Base-by-base conservation (phyloP, 2,888 invertebrate species). In the Marronus borbonicus region DNA sequence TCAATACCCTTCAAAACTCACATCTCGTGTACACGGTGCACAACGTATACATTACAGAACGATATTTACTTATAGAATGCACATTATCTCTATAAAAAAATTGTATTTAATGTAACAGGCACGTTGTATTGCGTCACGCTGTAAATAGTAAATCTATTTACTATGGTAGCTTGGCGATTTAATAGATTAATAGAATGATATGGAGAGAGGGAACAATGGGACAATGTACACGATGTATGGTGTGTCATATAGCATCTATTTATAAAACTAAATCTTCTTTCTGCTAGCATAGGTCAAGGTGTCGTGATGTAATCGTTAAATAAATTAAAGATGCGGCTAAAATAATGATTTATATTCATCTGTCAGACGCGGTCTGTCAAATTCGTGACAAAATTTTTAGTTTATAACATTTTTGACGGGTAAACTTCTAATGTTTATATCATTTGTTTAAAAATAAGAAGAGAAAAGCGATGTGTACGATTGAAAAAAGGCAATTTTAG, bases 61-160 rank as follows among this genome's bases (percentile, higher is more conserved):
- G 24, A 20, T 60, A 28, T 60, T 4, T 20, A 28, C 12, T 28
- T 28, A 24, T 60, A 60, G 12, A 28, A 60, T 28, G 28, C 20
- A 28, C 28, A 12, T 20, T 60, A 28, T 60, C 24, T 24, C 20
- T 28, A 28, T 8, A 4, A 20, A 44, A 44, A 17, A 39, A 20
- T 66, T 5, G 8, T 20, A 20, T 66, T 66, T 66, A 66, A 39
- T 65, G 65, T 39, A 65, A 65, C 65, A n/a, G 65, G 14, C 36
- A 65, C 65, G 31, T n/a, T 65, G 36, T 39, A 31, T 65, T 65
- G 65, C 39, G 65, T 65, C 65, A 65, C 65, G 4, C 20, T 62
- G 24, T 62, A n/a, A 62, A 62, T 62, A 24, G 12, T 62, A 62
- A 62, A 52, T 17, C 5, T 44, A 12, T 12, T 44, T 44, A 44